Evolutionary conservation across 2,113 vertebrate genomes (phyloP).

Genomic region (Austrofundulus limnaeus): DNA sequence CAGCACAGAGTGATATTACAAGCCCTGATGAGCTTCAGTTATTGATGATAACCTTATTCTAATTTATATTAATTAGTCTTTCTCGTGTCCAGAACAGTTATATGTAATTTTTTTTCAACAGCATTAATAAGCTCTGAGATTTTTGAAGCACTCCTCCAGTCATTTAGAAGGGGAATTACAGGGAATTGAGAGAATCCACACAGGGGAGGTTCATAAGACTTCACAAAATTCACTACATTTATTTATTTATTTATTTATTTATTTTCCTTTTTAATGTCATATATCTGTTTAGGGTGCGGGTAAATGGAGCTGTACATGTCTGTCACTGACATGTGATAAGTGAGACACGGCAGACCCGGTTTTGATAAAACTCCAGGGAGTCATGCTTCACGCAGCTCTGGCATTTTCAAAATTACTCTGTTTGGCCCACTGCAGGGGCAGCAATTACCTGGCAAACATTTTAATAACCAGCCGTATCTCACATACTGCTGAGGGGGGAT

Average conservation of each 20-base stretch:
- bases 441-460: conserved; percentile 72
- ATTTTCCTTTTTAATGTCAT: neutral
- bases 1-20: no score
- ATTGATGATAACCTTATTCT: no score
- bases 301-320: conserved; percentile 20
- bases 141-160: no score
- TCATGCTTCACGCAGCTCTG: conserved; percentile 48
- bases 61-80: no score
- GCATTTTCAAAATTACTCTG: conserved; percentile 66
- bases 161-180: no score
- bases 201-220: no score
- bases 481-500: conserved; percentile 56
- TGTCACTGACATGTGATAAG: conserved; percentile 37
- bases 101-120: no score
- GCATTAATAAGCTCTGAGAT: no score
- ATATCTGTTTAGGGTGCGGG: conserved; percentile 2
- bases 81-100: no score
- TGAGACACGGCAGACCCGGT: conserved; percentile 29
- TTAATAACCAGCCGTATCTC: conserved; percentile 71
- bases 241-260: neutral
- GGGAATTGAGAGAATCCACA: no score
- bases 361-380: conserved; percentile 51
- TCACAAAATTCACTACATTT: conserved; percentile 1
- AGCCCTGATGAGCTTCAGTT: no score
- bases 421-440: conserved; percentile 63